Conservation (phyloP, 2,888 invertebrate species). For the Ornithoptera priamus region DNA sequence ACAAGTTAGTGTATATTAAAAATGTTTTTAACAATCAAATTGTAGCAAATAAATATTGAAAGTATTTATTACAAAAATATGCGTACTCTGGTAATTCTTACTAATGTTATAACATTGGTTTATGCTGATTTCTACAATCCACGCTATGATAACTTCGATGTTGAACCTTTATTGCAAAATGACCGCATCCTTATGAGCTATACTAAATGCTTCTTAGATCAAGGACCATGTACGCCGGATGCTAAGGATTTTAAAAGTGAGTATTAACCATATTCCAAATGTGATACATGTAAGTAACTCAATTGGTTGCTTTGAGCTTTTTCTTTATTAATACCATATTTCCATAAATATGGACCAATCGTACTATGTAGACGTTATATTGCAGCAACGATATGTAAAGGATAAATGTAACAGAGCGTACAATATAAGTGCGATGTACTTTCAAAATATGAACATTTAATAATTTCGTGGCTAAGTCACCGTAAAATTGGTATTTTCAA, state of each 20-base stretch:
- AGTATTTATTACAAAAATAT: not conserved
- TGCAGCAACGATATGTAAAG: too few species aligned
- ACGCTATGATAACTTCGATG: slow-evolving; percentile 85
- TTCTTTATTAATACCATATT: not conserved
- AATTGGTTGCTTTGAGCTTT: not conserved
- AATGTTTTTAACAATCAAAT: not conserved
- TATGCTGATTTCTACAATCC: slow-evolving; percentile 79
- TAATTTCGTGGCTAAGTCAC: too few species aligned
- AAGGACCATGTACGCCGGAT: slow-evolving; percentile 85
- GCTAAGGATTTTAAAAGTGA: slow-evolving; percentile 86
- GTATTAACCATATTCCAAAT: not conserved
- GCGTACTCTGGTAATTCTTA: not conserved
- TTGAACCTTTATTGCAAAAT: slow-evolving; percentile 84
- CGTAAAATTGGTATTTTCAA: too few species aligned
- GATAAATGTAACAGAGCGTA: too few species aligned
- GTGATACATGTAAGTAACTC: not conserved
- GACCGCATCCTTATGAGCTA: slow-evolving; percentile 85
- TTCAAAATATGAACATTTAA: too few species aligned
- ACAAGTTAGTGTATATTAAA: not conserved
- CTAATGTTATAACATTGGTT: slow-evolving; percentile 38
- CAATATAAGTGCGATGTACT: too few species aligned
- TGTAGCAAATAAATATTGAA: not conserved
- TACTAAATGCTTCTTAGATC: slow-evolving; percentile 84
- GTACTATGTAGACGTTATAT: too few species aligned
- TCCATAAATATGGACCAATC: too few species aligned